Evolutionary conservation across 2,888 invertebrate genomes (phyloP), one percentile per base, ranked within the genome.

Genomic region (Myathropa florea): DNA sequence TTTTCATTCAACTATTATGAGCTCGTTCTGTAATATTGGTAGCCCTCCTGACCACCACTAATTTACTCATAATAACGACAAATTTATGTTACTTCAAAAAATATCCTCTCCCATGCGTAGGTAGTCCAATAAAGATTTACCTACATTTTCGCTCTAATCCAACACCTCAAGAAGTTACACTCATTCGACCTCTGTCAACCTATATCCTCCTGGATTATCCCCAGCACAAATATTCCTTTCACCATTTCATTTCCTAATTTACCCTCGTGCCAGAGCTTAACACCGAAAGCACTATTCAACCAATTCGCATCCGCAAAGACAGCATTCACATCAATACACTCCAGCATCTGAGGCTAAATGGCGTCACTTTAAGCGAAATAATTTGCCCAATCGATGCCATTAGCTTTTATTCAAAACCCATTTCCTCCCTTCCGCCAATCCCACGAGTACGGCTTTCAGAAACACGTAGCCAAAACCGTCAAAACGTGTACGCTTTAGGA

Each of bases 391-490:
- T 85, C 77, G 82, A 82, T 73, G 72, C 82, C 77, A 82, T 82
- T 82, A 82, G 85, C 77, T 82, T 85, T 82, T 82, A 85, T 82
- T 85, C 82, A 82, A 82, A 85, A 82, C 76, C 77, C 77, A 82
- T 82, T 85, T 82, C 46, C 59, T 14, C 26, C 7, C 53, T 14
- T 21, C 36, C n/a, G 33, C 61, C 46, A 39, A 12, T 57, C 28
- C 2, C 28, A 33, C 10, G 2, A 53, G 24, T n/a, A 67, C 6
- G 65, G 68, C 70, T 60, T 76, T 46, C 24, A 10, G 60, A 81
- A 77, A 46, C 85, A 77, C 77, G 82, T 85, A 82, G 33, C 21
- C 67, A 68, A 68, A 65, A 73, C 85, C 77, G 65, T 82, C 72
- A 65, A 71, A 85, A 85, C 82, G 82, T 85, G 82, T 85, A 55